A percentile compares a stretch with the other conserved stretches of the same genome.
These are phyloP conservation scores for Germaria angustata DNA, from an alignment of 2,888 invertebrate genomes.

Conservation along the genomic window DNA sequence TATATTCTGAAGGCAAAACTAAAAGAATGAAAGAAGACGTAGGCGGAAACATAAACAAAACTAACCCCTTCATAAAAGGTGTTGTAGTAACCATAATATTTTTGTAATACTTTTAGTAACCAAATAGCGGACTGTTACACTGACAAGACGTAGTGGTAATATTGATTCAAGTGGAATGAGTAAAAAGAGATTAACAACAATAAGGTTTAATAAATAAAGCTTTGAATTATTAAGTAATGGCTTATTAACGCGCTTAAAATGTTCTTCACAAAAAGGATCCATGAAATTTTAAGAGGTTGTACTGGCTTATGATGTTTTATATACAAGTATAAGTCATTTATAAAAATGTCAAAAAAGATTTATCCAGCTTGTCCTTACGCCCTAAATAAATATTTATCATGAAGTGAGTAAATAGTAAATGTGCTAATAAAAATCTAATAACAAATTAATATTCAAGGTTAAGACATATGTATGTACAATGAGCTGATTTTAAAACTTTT, in stretches of 20 bases:
- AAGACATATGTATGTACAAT: too few relatives aligned
- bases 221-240: conserved; percentile 13
- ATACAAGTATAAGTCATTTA: conserved; percentile 32
- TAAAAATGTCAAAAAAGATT: conserved; percentile 74
- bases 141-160: not conserved
- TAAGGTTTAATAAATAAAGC: not conserved
- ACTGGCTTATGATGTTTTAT: conserved; percentile 27
- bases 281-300: conserved; percentile 54
- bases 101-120: conserved; percentile 51
- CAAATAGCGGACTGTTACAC: conserved; percentile 29
- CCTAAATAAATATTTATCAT: too few relatives aligned
- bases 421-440: too few relatives aligned
- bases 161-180: not conserved
- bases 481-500: too few relatives aligned
- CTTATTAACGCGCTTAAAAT: conserved; percentile 44
- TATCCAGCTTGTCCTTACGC: conserved; percentile 75
- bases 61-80: conserved; percentile 56
- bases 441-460: too few relatives aligned
- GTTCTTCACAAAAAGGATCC: conserved; percentile 44
- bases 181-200: not conserved
- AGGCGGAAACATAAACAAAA: conserved; percentile 39
- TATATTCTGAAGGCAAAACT: conserved; percentile 38
- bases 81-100: conserved; percentile 64
- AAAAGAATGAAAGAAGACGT: not conserved
- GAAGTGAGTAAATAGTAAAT: too few relatives aligned